phyloP scores from a whole-genome alignment of 2,113 vertebrate species.

The Eulacestoma nigropectus region DNA sequence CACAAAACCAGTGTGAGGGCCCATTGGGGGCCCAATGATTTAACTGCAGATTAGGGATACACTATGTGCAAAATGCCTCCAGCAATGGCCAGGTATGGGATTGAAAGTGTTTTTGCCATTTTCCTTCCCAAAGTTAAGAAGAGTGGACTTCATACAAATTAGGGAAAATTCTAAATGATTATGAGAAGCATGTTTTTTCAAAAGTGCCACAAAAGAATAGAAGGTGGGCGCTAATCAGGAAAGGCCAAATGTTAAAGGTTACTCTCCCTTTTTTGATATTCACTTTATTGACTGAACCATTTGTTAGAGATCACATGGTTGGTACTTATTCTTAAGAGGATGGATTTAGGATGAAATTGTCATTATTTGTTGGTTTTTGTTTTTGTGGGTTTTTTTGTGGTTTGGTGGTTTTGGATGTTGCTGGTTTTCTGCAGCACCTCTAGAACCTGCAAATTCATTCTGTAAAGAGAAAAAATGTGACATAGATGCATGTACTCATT shows the following conservation, averaged over 20 bases:
- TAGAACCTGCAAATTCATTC: neutral
- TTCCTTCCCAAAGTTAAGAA: conserved; percentile 43
- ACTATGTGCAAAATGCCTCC: neutral
- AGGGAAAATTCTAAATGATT: conserved; percentile 23
- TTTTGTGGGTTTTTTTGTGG: neutral
- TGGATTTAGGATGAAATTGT: neutral
- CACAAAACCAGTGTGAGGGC: neutral
- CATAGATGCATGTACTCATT: neutral
- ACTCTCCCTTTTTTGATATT: conserved; percentile 8
- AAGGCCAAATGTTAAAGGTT: conserved; percentile 32
- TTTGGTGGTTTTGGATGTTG: neutral
- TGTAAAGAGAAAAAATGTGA: neutral
- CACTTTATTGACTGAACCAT: neutral
- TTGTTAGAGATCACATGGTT: neutral
- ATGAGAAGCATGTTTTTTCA: conserved; percentile 43
- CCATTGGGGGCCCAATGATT: neutral
- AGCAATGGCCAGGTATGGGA: conserved; percentile 13
- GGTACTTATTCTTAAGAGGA: neutral
- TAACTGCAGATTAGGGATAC: conserved; percentile 41
- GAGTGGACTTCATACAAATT: conserved; percentile 45
- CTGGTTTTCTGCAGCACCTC: neutral
- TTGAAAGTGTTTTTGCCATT: conserved; percentile 55
- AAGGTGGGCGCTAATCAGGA: neutral
- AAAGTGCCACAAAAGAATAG: conserved; percentile 2
- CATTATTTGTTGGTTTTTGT: neutral